phyloP scores from a whole-genome alignment of 2,888 invertebrate species.

The Iphiclides podalirius region DNA sequence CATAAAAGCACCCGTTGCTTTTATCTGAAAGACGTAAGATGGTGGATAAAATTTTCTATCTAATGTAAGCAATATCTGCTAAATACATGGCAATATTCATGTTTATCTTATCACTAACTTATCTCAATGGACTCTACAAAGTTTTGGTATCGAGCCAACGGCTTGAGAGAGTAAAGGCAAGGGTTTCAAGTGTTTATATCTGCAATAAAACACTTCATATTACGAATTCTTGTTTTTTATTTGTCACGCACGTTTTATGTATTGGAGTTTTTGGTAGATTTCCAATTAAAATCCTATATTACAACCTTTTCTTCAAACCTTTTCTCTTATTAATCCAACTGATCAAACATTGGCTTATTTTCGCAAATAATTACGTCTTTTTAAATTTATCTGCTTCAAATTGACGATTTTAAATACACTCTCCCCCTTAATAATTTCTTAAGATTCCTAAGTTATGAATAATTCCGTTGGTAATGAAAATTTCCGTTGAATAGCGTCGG shows the following conservation, averaged over 20 bases:
- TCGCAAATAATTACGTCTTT: too few relatives aligned
- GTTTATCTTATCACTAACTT: neutral
- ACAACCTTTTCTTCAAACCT: too few relatives aligned
- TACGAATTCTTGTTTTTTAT: neutral
- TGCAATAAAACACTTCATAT: too few relatives aligned
- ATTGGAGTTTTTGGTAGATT: too few relatives aligned
- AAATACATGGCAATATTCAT: neutral
- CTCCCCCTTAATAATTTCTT: neutral
- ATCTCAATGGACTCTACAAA: neutral
- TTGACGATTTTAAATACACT: neutral
- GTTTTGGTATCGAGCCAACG: slow-evolving; percentile 1
- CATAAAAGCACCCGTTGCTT: too few relatives aligned
- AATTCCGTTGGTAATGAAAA: neutral
- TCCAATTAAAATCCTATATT: too few relatives aligned
- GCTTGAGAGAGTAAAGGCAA: neutral
- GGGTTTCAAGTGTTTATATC: neutral
- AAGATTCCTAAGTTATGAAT: neutral
- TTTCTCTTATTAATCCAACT: too few relatives aligned
- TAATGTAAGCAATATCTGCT: too few relatives aligned
- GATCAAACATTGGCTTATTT: too few relatives aligned
- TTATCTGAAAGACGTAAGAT: too few relatives aligned
- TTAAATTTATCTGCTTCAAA: neutral
- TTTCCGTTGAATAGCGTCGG: slow-evolving; percentile 1
- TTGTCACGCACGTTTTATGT: neutral
- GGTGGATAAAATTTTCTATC: too few relatives aligned